Percentiles rank a stretch among this genome's conserved stretches.
phyloP scores from a whole-genome alignment of 2,113 vertebrate genomes.

The Ceyx margarethae region DNA sequence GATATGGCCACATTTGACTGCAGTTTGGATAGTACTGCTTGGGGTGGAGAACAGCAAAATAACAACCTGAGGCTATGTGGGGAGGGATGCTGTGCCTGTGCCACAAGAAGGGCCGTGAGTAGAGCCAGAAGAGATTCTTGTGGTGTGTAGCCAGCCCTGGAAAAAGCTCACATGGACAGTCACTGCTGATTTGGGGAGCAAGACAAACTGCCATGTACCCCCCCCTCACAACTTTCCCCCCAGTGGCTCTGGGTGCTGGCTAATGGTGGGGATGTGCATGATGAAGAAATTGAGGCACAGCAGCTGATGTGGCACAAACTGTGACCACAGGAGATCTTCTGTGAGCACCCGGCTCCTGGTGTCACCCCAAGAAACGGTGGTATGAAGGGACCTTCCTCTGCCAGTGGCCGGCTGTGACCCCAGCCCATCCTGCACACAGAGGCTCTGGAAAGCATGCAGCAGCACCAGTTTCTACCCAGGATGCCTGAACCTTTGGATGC shows the following conservation, averaged over 20 bases:
- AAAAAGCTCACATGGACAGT: rapidly evolving
- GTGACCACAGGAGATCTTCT: too few species aligned
- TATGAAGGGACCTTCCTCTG: background rate
- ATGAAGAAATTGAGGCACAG: slow-evolving; percentile 8
- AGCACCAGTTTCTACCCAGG: rapidly evolving
- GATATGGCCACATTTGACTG: background rate
- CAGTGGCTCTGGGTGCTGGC: background rate
- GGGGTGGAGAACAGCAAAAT: background rate
- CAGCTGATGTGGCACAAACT: background rate
- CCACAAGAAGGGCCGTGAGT: too few species aligned
- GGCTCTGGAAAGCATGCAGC: background rate
- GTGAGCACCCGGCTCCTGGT: rapidly evolving
- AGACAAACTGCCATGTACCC: background rate
- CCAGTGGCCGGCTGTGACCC: background rate
- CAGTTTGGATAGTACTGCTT: background rate
- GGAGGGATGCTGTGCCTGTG: rapidly evolving
- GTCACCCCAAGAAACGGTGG: rapidly evolving
- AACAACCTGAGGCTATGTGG: rapidly evolving
- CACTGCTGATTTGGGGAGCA: background rate
- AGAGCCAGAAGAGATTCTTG: background rate
- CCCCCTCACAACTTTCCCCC: rapidly evolving
- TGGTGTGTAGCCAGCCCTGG: background rate
- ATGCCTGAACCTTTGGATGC: too few species aligned
- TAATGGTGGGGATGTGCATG: rapidly evolving
- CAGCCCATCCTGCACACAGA: background rate